Evolutionary conservation across 2,888 invertebrate species (phyloP), one percentile per base, ranked within the genome.

Genomic region (Mactromeris polynyma): DNA sequence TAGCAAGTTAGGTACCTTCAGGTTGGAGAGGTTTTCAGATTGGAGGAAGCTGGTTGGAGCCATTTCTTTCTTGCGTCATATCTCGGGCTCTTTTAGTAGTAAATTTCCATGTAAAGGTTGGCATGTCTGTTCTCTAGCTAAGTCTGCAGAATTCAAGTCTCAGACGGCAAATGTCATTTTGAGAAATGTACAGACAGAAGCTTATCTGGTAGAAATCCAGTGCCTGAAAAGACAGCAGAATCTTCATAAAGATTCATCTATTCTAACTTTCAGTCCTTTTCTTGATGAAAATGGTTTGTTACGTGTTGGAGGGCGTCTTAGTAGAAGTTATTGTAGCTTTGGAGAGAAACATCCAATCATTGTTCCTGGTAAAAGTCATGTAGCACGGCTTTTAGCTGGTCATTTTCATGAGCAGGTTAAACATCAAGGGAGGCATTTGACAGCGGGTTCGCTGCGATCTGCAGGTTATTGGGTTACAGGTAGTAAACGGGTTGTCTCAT

Each of bases 291-390:
- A 85, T 73, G 84, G 91, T 58, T 9, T 89, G n/a, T 36, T 91
- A 6, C 58, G 84, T 21, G 88, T 89, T 21, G 88, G 91, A 17
- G 90, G 90, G n/a, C 33, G 92, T 0, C 42, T 91, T 19, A 1
- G 58, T 21, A 9, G 38, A 2, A 33, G 78, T 2, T 14, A 46
- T 11, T 7, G 83, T 4, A 31, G 17, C 1, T 31, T 1, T 21
- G 14, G 17, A 21, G 78, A 81, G 26, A 82, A 83, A 40, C 51
- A 89, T 31, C 90, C 91, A n/a, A n/a, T n/a, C n/a, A n/a, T n/a
- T n/a, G n/a, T n/a, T n/a, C n/a, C n/a, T n/a, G n/a, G n/a, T n/a
- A n/a, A n/a, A n/a, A n/a, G n/a, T n/a, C n/a, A n/a, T n/a, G n/a
- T n/a, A n/a, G n/a, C n/a, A n/a, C n/a, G n/a, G n/a, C n/a, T n/a